Base-by-base conservation (phyloP, 2,888 invertebrate species). In the Ectemnius cavifrons region DNA sequence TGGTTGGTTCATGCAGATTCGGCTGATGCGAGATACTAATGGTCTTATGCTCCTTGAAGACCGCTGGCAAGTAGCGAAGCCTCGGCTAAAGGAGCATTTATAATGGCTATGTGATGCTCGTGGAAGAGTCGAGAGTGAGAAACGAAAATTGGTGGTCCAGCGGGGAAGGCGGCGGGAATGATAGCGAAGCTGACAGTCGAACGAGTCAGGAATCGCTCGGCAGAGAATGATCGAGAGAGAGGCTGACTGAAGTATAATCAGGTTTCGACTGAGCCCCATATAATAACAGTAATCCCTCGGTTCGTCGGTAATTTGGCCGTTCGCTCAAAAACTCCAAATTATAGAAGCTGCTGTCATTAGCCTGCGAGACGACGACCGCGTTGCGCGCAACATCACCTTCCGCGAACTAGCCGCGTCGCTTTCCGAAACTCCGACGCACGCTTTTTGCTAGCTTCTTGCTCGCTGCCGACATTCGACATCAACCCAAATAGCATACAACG, bases 281-380 rank as follows among this genome's bases (percentile, higher is more conserved):
- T 90, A 91, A 91, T 90, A 91, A 91, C 90, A 90, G 90, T 90
- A 90, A 90, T 90, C 87, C 90, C 85, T 87, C 83, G 85, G 84
- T 87, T 86, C 88, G 86, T 82, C 89, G 84, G 89, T 89, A 90
- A 90, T 90, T 90, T 89, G 87, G 87, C 86, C 84, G 89, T 89
- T 90, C 89, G 86, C 89, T 89, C 89, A 87, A 89, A 90, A 89
- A 89, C 89, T 88, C 89, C 88, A 90, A 90, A 90, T 90, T 90
- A 89, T 89, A 90, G 89, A 89, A 89, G 90, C 87, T 88, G 88
- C 89, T 89, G 90, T 90, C 89, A 90, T 90, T 90, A 90, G 88
- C 85, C 85, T 8, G 37, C 8, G 37, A 37, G 37, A 37, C 23
- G 37, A 37, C 37, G 37, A 6, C 3, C 37, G 37, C 37, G 37